Percentiles rank a stretch among this genome's conserved stretches.
These are phyloP conservation scores for Beris chalybata DNA, from an alignment of 2,888 invertebrate genomes.

Conservation along the genomic window DNA sequence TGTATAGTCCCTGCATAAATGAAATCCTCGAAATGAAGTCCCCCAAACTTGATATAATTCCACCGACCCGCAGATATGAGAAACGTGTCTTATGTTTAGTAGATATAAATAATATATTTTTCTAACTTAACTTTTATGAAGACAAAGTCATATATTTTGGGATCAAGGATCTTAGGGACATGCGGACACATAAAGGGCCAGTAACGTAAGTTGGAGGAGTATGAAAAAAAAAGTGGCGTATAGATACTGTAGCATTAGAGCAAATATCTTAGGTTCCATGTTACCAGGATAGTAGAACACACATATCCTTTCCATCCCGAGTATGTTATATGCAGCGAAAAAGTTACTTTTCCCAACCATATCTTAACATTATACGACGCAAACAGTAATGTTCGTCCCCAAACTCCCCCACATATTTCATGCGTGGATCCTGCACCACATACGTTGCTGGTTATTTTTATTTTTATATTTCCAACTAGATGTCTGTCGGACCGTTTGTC, in stretches of 20 bases:
- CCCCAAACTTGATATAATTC: slow-evolving; percentile 22
- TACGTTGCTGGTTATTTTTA: not conserved
- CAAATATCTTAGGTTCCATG: not conserved
- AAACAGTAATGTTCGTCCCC: not conserved
- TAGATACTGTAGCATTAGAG: not conserved
- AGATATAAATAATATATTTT: slow-evolving; percentile 29
- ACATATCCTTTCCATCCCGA: not conserved
- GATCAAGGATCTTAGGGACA: slow-evolving; percentile 23
- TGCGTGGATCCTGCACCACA: not conserved
- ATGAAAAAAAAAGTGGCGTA: not conserved
- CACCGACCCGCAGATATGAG: slow-evolving; percentile 16
- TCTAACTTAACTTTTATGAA: slow-evolving; percentile 29
- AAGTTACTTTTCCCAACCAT: slow-evolving; percentile 6
- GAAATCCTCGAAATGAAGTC: slow-evolving; percentile 26
- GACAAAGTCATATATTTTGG: slow-evolving; percentile 6
- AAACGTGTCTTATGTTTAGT: slow-evolving; percentile 30
- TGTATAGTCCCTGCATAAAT: slow-evolving; percentile 6
- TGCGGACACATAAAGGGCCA: not conserved
- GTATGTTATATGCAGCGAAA: slow-evolving; percentile 7
- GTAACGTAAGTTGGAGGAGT: not conserved
- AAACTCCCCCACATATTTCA: not conserved
- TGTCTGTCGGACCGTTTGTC: slow-evolving; percentile 17
- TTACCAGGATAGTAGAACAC: not conserved
- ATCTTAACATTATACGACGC: slow-evolving; percentile 8
- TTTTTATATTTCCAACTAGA: not conserved